Base-by-base conservation (phyloP, 1,140 invertebrate genomes). In the Pteromalus puparum region DNA sequence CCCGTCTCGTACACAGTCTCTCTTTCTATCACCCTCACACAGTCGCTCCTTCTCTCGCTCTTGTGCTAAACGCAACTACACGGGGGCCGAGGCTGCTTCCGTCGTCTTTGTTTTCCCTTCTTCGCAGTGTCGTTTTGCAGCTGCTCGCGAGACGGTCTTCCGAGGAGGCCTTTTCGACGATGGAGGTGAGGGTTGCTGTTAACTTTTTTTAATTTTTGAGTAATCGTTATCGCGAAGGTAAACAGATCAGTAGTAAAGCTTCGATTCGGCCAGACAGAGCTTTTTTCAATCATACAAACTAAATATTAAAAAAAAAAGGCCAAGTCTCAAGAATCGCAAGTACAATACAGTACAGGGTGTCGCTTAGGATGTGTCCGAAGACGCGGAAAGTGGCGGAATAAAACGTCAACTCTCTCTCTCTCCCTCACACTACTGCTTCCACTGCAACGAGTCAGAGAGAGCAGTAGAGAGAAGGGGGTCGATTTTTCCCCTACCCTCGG, bases 61-160 rank as follows among this genome's bases (percentile, higher is more conserved):
- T 72, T n/a, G 30, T 87, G 89, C 87, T 91, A 92, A 92, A 92
- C 91, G 91, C 88, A 92, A 91, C 91, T 92, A 92, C 89, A 90
- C 89, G 90, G 89, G 89, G 90, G 24, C 18, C 42, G 82, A 68
- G 70, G 26, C 73, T 74, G 70, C 12, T 90, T 90, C 88, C 87
- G 86, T 89, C 88, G 91, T 91, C 92, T 93, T 93, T 93, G 92
- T 93, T 93, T 92, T 92, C 92, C 89, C 91, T 93, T 92, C 91
- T 92, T 92, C 90, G 87, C 92, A 93, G 92, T 93, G 91, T 93
- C 91, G 92, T 91, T 91, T 91, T 88, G 90, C 87, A 91, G 90
- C 89, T 87, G 89, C 80, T 88, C 87, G 91, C 87, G 92, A 89
- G 90, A 90, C 88, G 90, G 89, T 91, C 89, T 88, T 88, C 82